These are phyloP conservation scores for Neoscelio sp. DNA, from an alignment of 2,888 invertebrate genomes.

Conservation along the genomic window DNA sequence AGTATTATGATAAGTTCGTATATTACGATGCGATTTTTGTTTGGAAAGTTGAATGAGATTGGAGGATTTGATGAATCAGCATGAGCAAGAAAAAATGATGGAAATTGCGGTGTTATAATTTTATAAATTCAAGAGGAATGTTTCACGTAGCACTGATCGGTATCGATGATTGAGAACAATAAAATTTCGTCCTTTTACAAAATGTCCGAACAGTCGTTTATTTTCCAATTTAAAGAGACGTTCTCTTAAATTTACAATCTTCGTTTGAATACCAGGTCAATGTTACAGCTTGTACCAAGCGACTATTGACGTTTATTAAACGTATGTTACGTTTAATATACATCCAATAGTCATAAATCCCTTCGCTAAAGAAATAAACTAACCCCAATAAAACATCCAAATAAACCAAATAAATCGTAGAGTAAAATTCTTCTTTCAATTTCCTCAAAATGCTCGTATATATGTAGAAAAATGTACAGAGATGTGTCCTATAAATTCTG, in stretches of 20 bases:
- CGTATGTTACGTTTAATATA: conserved; percentile 9
- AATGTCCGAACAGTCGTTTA: neutral
- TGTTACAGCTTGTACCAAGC: neutral
- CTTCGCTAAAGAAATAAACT: too few relatives aligned
- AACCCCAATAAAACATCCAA: neutral
- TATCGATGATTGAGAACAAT: too few relatives aligned
- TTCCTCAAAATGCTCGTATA: too few relatives aligned
- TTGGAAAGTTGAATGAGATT: neutral
- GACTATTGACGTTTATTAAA: conserved; percentile 1
- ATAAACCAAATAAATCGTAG: neutral
- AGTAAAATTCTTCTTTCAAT: too few relatives aligned
- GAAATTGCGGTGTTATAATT: conserved; percentile 2
- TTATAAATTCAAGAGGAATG: too few relatives aligned
- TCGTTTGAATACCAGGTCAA: neutral
- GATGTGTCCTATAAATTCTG: too few relatives aligned
- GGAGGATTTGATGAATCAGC: conserved; percentile 15
- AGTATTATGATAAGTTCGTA: conserved; percentile 5
- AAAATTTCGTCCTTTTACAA: too few relatives aligned
- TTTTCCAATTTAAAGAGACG: neutral
- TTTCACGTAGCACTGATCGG: too few relatives aligned
- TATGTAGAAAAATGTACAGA: too few relatives aligned
- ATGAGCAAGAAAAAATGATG: conserved; percentile 8
- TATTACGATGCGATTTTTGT: conserved; percentile 11
- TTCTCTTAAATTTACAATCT: too few relatives aligned
- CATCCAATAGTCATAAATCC: conserved; percentile 8